Percentiles rank a stretch among this genome's conserved stretches.
Evolutionary conservation across 2,888 invertebrate genomes (phyloP).

Genomic region (Hemistola chrysoprasaria): DNA sequence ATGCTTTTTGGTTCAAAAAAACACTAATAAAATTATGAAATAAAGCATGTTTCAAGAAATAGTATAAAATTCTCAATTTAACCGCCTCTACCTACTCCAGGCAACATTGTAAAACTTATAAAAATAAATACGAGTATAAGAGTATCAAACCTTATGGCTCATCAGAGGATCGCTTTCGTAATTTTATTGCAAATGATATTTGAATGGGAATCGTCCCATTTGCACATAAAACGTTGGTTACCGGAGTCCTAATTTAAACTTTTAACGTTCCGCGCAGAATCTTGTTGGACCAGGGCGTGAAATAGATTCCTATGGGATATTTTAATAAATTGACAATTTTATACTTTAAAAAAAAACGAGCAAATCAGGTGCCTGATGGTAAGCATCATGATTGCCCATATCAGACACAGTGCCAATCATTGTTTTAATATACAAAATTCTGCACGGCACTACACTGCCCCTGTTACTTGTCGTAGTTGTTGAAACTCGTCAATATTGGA

Average conservation of each 20-base stretch:
- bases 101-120: constrained; percentile 39
- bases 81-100: constrained; percentile 14
- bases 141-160: constrained; percentile 37
- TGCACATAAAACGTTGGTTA: constrained; percentile 22
- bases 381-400: too few species aligned
- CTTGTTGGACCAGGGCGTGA: constrained; percentile 1
- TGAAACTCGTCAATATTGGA: too few species aligned
- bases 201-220: constrained; percentile 32
- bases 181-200: constrained; percentile 35
- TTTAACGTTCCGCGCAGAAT: constrained; percentile 1
- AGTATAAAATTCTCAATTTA: constrained; percentile 37
- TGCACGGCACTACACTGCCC: too few species aligned
- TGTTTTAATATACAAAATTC: too few species aligned
- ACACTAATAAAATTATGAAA: neutral
- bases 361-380: too few species aligned
- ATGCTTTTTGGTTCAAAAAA: too few species aligned
- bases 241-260: constrained; percentile 5
- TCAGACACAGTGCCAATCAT: too few species aligned
- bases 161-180: constrained; percentile 28
- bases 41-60: constrained; percentile 29
- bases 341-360: too few species aligned
- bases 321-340: too few species aligned
- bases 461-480: too few species aligned
- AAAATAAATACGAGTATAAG: constrained; percentile 38
- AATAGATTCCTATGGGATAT: neutral